Evolutionary conservation across 2,888 invertebrate species (phyloP).

Genomic region (Chalcis sispes): DNA sequence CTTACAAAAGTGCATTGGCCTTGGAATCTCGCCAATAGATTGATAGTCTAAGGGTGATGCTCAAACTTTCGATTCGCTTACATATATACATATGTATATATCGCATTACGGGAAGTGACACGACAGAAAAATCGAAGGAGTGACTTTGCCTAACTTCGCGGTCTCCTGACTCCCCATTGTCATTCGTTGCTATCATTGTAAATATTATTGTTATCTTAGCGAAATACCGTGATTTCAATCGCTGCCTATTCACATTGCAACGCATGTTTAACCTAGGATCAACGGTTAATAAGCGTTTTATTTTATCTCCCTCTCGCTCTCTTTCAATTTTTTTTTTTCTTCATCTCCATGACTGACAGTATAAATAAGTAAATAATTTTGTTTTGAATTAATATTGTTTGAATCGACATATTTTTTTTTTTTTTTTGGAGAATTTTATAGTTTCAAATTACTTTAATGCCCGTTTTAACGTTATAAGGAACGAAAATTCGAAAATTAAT

Average conservation of each 20-base stretch:
- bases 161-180: slow-evolving; percentile 54
- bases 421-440: no score
- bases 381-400: no score
- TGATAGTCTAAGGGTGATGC: slow-evolving; percentile 73
- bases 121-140: slow-evolving; percentile 64
- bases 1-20: slow-evolving; percentile 70
- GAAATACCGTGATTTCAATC: slow-evolving; percentile 31
- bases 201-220: slow-evolving; percentile 52
- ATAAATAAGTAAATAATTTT: no score
- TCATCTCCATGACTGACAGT: no score
- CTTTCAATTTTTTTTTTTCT: no score
- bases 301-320: no score
- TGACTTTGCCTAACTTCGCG: slow-evolving; percentile 64
- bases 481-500: no score
- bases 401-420: no score
- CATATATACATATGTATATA: not conserved
- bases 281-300: no score
- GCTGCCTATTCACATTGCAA: not conserved
- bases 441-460: no score
- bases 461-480: no score
- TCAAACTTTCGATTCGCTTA: slow-evolving; percentile 67
- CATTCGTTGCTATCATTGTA: slow-evolving; percentile 31
- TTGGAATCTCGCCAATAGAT: slow-evolving; percentile 74
- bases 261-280: slow-evolving; percentile 25
- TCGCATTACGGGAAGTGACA: slow-evolving; percentile 74